Evolutionary conservation across 2,888 invertebrate genomes (phyloP).

Genomic region (Machimus rusticus): DNA sequence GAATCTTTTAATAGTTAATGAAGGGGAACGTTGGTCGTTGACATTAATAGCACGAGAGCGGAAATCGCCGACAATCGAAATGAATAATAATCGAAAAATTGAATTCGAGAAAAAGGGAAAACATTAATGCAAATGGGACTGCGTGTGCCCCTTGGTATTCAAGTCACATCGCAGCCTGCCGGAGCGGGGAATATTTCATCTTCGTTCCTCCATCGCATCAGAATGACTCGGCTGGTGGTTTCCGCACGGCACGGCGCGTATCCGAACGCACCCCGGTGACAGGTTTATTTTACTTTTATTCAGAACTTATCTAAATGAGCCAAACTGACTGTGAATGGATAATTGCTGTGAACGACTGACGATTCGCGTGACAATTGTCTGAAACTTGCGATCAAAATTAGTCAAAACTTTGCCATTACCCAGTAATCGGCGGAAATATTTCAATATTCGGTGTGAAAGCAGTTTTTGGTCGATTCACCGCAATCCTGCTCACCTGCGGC

Average conservation of each 20-base stretch:
- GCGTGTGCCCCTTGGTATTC: background rate
- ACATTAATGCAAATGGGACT: constrained; percentile 16
- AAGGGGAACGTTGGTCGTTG: constrained; percentile 20
- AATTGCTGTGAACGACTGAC: background rate
- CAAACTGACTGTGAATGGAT: background rate
- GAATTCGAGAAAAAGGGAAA: constrained; percentile 25
- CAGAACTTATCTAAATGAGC: constrained; percentile 2
- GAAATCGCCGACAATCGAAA: constrained; percentile 6
- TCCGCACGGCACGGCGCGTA: background rate
- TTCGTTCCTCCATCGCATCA: background rate
- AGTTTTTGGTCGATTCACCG: background rate
- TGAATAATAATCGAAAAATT: constrained; percentile 28
- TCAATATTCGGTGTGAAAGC: background rate
- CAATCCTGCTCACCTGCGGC: background rate
- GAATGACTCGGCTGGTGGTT: background rate
- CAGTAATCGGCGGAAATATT: background rate
- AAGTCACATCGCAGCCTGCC: background rate
- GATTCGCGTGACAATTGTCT: background rate
- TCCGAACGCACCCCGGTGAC: background rate
- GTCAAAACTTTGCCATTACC: background rate
- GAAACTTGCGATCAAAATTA: background rate
- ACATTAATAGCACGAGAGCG: constrained; percentile 21
- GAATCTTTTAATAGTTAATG: background rate
- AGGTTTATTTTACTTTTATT: constrained; percentile 5
- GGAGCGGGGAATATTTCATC: background rate